Percentiles rank a stretch among this genome's conserved stretches.
Evolutionary conservation across 2,113 vertebrate genomes (phyloP).

Genomic region (Pleuronectes platessa): DNA sequence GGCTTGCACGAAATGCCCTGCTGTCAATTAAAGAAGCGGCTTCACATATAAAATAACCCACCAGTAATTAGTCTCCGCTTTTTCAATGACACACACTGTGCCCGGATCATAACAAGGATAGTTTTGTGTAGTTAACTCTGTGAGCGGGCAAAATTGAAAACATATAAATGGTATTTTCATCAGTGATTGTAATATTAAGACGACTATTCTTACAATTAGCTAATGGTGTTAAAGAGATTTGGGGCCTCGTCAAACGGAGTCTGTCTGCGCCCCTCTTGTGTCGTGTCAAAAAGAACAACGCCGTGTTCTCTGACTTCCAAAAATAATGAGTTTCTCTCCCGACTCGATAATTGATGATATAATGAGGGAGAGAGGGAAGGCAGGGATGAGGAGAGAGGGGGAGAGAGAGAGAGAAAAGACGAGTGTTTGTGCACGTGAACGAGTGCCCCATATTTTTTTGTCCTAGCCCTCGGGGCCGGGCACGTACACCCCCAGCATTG

Average conservation of each 20-base stretch:
- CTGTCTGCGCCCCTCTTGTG: constrained; percentile 38
- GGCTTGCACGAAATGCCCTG: constrained; percentile 47
- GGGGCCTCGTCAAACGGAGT: constrained; percentile 53
- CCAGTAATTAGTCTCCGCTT: constrained; percentile 43
- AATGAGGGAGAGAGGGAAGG: constrained; percentile 61
- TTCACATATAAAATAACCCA: constrained; percentile 39
- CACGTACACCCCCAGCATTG: constrained; percentile 72
- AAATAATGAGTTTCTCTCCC: constrained; percentile 71
- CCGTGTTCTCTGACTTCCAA: constrained; percentile 49
- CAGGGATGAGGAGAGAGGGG: constrained; percentile 16
- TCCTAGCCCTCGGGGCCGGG: constrained; percentile 71
- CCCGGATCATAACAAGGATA: constrained; percentile 12
- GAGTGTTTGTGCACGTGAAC: constrained; percentile 17
- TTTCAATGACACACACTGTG: constrained; percentile 35
- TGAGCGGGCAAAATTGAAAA: constrained; percentile 34
- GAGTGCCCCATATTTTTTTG: constrained; percentile 74
- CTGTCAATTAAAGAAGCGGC: constrained; percentile 61
- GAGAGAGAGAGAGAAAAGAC: constrained; percentile 21
- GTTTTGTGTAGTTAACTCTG: constrained; percentile 17
- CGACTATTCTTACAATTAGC: constrained; percentile 56
- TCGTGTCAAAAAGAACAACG: constrained; percentile 59
- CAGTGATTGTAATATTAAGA: constrained; percentile 32
- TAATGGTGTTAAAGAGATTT: constrained; percentile 62
- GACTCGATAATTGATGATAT: constrained; percentile 75
- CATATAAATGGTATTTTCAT: constrained; percentile 38